Evolutionary conservation across 2,888 invertebrate species (phyloP).

Genomic region (Campaea margaritaria): DNA sequence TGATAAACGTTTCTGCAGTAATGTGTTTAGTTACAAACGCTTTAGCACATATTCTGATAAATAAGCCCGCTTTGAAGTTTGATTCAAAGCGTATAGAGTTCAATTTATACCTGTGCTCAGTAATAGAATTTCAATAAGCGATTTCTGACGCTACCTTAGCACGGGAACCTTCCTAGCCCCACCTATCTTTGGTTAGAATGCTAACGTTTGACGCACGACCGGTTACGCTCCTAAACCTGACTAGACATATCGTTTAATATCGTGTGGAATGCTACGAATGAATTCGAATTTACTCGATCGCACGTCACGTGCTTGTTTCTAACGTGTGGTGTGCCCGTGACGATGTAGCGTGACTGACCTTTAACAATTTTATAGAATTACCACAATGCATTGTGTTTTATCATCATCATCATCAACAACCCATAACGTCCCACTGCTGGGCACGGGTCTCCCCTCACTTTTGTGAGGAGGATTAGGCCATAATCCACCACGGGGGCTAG

Average conservation of each 20-base stretch:
- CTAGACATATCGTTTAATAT: slow-evolving; percentile 35
- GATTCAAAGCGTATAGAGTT: background rate
- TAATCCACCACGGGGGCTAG: no score
- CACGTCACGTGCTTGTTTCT: slow-evolving; percentile 19
- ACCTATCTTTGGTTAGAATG: slow-evolving; percentile 29
- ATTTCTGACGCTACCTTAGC: slow-evolving; percentile 13
- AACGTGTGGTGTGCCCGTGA: slow-evolving; percentile 27
- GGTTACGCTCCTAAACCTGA: slow-evolving; percentile 17
- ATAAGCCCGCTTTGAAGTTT: background rate
- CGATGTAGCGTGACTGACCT: slow-evolving; percentile 20
- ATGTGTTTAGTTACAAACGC: background rate
- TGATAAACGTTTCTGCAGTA: background rate
- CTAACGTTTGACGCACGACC: slow-evolving; percentile 29
- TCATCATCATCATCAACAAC: no score
- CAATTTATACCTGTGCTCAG: slow-evolving; percentile 12
- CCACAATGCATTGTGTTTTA: no score
- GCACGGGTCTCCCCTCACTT: no score
- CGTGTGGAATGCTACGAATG: slow-evolving; percentile 32
- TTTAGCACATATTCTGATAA: background rate
- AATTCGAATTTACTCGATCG: slow-evolving; percentile 19
- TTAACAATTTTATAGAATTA: slow-evolving; percentile 17
- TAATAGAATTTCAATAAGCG: slow-evolving; percentile 28
- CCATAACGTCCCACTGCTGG: no score
- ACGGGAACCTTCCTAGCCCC: slow-evolving; percentile 17
- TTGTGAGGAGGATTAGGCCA: no score